Evolutionary conservation across 1,140 invertebrate species (phyloP).

Genomic region (honey bee (Apis mellifera)): Amel_HAv3.1 CM009931.2:9209501-9210000

Average conservation of each 20-base stretch:
- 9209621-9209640: neutral
- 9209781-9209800: slow-evolving; percentile 29
- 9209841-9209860: slow-evolving; percentile 47
- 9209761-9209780: slow-evolving; percentile 5
- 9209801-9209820: slow-evolving; percentile 40
- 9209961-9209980: slow-evolving; percentile 65
- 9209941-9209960: slow-evolving; percentile 47
- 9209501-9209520: too few relatives aligned
- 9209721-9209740: neutral
- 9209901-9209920: neutral
- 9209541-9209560: too few relatives aligned
- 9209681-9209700: neutral
- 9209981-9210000: slow-evolving; percentile 45
- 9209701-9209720: neutral
- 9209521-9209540: too few relatives aligned
- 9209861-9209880: slow-evolving; percentile 48
- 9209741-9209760: neutral
- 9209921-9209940: neutral
- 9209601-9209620: too few relatives aligned
- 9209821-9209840: neutral
- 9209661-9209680: too few relatives aligned
- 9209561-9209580: too few relatives aligned
- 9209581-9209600: too few relatives aligned
- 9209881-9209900: neutral
- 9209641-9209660: neutral